Evolutionary conservation across 2,888 invertebrate genomes (phyloP).

Genomic region (Drosophila melanosoma): DNA sequence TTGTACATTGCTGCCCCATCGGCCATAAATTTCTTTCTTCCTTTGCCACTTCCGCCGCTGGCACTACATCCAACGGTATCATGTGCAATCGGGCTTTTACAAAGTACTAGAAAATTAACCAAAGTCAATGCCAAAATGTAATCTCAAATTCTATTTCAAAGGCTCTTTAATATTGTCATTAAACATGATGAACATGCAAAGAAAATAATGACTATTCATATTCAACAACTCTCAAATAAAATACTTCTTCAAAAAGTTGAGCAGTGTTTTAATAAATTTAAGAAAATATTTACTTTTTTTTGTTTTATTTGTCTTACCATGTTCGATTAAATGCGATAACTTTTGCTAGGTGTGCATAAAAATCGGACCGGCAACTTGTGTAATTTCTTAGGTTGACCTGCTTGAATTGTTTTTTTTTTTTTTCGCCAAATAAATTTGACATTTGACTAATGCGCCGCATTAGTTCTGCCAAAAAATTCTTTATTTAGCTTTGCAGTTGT

Average conservation of each 20-base stretch:
- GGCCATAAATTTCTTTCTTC: conserved; percentile 43
- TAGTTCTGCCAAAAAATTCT: conserved; percentile 75
- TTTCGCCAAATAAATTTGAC: conserved; percentile 64
- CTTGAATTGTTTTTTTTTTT: conserved; percentile 41
- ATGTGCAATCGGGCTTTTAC: conserved; percentile 49
- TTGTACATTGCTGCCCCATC: conserved; percentile 30
- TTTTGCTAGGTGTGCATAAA: not conserved
- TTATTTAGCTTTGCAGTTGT: conserved; percentile 62
- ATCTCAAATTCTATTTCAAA: conserved; percentile 23
- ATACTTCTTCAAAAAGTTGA: not conserved
- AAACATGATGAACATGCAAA: too few species aligned
- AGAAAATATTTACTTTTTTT: not conserved
- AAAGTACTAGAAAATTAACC: conserved; percentile 46
- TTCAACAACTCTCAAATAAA: too few species aligned
- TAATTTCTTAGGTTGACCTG: conserved; percentile 35
- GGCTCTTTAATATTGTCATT: conserved; percentile 24
- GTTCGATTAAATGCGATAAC: not conserved
- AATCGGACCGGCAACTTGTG: conserved; percentile 22
- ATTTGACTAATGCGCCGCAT: conserved; percentile 75
- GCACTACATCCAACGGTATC: conserved; percentile 25
- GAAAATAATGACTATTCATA: too few species aligned
- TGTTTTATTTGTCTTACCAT: not conserved
- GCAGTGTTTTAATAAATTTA: not conserved
- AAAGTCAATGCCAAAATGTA: conserved; percentile 27
- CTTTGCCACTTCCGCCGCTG: conserved; percentile 43